Conservation (phyloP, 1,140 invertebrate species). For the Mya arenaria region DNA sequence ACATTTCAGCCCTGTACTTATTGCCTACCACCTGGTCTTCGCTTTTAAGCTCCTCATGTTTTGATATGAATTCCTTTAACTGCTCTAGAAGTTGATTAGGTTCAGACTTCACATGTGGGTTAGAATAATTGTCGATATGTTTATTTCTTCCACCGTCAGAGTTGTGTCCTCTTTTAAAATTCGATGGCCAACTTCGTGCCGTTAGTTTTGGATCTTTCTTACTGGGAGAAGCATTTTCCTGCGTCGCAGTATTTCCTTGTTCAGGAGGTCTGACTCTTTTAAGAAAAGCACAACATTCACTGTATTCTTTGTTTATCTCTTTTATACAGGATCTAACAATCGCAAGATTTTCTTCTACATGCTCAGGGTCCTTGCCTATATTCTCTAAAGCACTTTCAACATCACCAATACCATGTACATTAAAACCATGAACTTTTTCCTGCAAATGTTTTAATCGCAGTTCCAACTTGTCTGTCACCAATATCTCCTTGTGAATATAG, state of each 20-base stretch:
- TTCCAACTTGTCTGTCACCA: slow-evolving; percentile 31
- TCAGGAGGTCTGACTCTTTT: slow-evolving; percentile 15
- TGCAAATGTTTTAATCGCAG: slow-evolving; percentile 46
- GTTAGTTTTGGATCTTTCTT: neutral
- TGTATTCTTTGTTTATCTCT: slow-evolving; percentile 47
- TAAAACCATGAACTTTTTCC: slow-evolving; percentile 46
- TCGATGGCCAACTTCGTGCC: slow-evolving; percentile 33
- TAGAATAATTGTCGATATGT: too few species aligned
- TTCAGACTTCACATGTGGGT: slow-evolving; percentile 39
- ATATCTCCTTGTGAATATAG: slow-evolving; percentile 49
- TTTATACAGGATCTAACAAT: slow-evolving; percentile 9
- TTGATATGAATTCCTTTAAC: slow-evolving; percentile 15
- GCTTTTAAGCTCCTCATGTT: slow-evolving; percentile 45
- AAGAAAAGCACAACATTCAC: slow-evolving; percentile 37
- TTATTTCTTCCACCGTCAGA: neutral
- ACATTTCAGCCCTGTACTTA: slow-evolving; percentile 36
- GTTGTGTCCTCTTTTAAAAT: slow-evolving; percentile 28
- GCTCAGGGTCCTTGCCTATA: slow-evolving; percentile 34
- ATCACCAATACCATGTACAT: slow-evolving; percentile 41
- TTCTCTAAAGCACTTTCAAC: slow-evolving; percentile 27
- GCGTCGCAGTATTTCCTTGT: neutral
- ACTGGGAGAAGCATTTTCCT: neutral
- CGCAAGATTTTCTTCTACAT: slow-evolving; percentile 23
- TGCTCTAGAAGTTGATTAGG: slow-evolving; percentile 37
- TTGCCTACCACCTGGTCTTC: slow-evolving; percentile 36